These are phyloP conservation scores for Parnassius glacialis DNA, from an alignment of 2,888 invertebrate species.

Conservation along the genomic window DNA sequence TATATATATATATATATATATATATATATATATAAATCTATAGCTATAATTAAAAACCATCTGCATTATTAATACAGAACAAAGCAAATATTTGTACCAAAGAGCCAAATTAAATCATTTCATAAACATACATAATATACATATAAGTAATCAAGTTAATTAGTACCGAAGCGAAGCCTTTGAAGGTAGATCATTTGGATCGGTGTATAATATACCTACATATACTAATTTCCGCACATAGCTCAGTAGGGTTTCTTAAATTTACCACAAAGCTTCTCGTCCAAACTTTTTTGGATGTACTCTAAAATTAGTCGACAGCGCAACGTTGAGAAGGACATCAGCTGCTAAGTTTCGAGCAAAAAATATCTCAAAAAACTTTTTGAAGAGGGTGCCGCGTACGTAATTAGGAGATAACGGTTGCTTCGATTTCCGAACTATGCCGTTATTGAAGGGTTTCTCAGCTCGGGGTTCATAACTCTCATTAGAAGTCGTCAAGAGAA, in stretches of 20 bases:
- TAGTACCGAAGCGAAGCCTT: background rate
- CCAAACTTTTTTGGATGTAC: slow-evolving; percentile 12
- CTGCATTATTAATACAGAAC: too few relatives aligned
- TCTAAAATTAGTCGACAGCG: slow-evolving; percentile 19
- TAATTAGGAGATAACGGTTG: slow-evolving; percentile 23
- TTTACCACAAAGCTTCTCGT: background rate
- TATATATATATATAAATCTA: too few relatives aligned
- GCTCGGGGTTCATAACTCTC: slow-evolving; percentile 10
- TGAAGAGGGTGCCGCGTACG: slow-evolving; percentile 24
- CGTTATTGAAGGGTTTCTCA: slow-evolving; percentile 17
- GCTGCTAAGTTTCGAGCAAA: slow-evolving; percentile 23
- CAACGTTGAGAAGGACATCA: slow-evolving; percentile 24
- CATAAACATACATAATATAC: background rate
- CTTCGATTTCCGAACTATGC: slow-evolving; percentile 10
- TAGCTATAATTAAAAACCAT: too few relatives aligned
- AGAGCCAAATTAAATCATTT: too few relatives aligned
- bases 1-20: too few relatives aligned
- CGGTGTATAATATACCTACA: background rate
- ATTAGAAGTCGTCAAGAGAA: background rate
- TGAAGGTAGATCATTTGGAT: background rate
- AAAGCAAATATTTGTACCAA: too few relatives aligned
- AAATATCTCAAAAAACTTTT: slow-evolving; percentile 13
- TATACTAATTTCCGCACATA: slow-evolving; percentile 6
- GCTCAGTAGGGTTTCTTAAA: slow-evolving; percentile 12
- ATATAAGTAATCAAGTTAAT: background rate